A percentile compares a stretch with the other conserved stretches of the same genome.
Evolutionary conservation across 2,113 vertebrate genomes (phyloP).

Genomic region (Scolopax mira): DNA sequence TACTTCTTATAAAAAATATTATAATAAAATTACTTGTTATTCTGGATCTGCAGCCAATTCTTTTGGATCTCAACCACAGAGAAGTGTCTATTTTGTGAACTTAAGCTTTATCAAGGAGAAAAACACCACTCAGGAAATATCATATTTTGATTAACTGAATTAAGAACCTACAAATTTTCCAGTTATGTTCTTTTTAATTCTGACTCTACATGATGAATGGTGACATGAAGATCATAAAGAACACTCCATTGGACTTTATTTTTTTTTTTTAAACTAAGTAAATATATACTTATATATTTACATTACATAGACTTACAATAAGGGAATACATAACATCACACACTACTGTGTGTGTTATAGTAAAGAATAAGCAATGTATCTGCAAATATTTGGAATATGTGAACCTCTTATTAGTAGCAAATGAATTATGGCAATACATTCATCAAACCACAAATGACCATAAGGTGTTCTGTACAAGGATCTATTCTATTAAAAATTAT

Average conservation of each 20-base stretch:
- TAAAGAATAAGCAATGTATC: not conserved
- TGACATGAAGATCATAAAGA: not conserved
- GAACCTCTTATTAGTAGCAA: not conserved
- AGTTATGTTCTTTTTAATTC: not conserved
- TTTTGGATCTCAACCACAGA: not conserved
- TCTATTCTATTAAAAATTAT: not conserved
- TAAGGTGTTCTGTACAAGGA: not conserved
- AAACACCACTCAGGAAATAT: fast-evolving
- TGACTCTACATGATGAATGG: not conserved
- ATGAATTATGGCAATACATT: not conserved
- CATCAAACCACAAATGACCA: not conserved
- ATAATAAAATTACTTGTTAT: not conserved
- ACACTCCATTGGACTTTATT: not conserved
- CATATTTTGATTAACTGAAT: not conserved
- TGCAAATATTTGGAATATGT: not conserved
- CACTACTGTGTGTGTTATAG: not conserved
- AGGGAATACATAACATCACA: not conserved
- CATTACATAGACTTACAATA: not conserved
- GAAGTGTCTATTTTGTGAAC: not conserved
- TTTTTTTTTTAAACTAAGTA: not conserved
- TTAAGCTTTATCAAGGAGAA: not conserved
- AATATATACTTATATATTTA: not conserved
- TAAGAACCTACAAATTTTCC: not conserved
- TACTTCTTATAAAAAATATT: not conserved
- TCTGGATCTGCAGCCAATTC: not conserved